phyloP scores from a whole-genome alignment of 1,140 invertebrate genomes.

The Drosophila paulistorum region DNA sequence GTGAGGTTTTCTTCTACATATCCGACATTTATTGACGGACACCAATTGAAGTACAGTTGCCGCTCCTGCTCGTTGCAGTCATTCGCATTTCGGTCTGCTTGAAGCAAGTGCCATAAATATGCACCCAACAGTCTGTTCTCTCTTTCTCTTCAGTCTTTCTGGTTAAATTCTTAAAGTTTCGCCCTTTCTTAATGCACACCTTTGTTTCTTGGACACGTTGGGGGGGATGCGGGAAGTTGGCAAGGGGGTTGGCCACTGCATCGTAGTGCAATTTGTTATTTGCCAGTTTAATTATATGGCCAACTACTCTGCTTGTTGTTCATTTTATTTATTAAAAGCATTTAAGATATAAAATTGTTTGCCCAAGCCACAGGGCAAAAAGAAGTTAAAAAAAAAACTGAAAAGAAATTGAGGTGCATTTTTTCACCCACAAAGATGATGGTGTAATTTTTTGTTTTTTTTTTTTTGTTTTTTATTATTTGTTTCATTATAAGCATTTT shows the following conservation, averaged over 20 bases:
- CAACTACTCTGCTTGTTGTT: conserved; percentile 32
- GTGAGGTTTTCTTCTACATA: too few relatives aligned
- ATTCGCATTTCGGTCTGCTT: conserved; percentile 22
- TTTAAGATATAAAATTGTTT: conserved; percentile 80
- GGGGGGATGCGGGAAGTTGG: background rate
- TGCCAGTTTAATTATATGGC: conserved; percentile 69
- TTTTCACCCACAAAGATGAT: conserved; percentile 61
- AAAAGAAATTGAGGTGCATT: conserved; percentile 13
- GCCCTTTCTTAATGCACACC: conserved; percentile 71
- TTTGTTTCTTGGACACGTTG: conserved; percentile 6
- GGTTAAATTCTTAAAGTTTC: background rate
- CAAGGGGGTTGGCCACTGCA: background rate
- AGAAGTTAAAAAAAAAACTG: conserved; percentile 67
- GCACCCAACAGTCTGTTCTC: background rate
- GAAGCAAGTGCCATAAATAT: conserved; percentile 72
- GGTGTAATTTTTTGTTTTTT: conserved; percentile 1
- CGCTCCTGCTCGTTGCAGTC: background rate
- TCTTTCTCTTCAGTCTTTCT: conserved; percentile 13
- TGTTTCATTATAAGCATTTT: conserved; percentile 51
- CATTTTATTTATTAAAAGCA: conserved; percentile 77
- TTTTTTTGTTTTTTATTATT: conserved; percentile 1
- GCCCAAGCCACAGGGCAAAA: conserved; percentile 65
- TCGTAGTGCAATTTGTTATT: conserved; percentile 69
- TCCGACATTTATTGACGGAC: too few relatives aligned
- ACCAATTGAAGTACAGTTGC: background rate